A percentile compares a stretch with the other conserved stretches of the same genome.
Conservation (phyloP, 2,888 invertebrate species). For the Imbricaverruca yamaguchii region DNA sequence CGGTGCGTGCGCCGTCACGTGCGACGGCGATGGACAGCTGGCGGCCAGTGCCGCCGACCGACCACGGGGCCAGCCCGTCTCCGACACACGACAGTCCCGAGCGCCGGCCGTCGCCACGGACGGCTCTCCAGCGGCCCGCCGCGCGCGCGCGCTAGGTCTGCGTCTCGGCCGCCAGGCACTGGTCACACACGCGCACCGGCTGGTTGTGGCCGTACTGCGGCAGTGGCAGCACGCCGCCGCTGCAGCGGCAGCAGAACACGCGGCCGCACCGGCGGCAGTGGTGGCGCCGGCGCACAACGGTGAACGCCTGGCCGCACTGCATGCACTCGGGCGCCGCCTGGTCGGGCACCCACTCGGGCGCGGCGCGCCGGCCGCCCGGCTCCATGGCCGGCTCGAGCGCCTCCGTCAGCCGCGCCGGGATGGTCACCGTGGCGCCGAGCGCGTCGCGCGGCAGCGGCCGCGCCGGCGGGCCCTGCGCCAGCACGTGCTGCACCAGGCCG, state of each 20-base stretch:
- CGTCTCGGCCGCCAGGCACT: slow-evolving; percentile 47
- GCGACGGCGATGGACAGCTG: no score
- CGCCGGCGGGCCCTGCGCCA: not conserved
- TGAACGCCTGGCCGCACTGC: slow-evolving; percentile 86
- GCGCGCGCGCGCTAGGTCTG: not conserved
- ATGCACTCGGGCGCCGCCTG: slow-evolving; percentile 84
- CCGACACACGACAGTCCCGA: not conserved
- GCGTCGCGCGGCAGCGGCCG: not conserved
- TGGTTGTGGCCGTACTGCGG: slow-evolving; percentile 86
- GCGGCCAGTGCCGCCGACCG: no score
- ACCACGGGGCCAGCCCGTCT: no score
- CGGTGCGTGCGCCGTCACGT: no score
- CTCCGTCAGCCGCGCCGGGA: slow-evolving; percentile 24
- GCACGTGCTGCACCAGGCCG: slow-evolving; percentile 19
- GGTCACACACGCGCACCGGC: slow-evolving; percentile 89
- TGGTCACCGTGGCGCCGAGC: not conserved
- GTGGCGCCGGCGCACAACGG: slow-evolving; percentile 87
- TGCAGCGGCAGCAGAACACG: slow-evolving; percentile 91
- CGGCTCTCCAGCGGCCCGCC: not conserved
- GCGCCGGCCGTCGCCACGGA: not conserved
- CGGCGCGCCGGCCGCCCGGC: not conserved
- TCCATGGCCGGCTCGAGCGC: slow-evolving; percentile 14
- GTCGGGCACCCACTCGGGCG: slow-evolving; percentile 93
- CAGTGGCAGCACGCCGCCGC: slow-evolving; percentile 82
- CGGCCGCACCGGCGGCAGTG: slow-evolving; percentile 84